Base-by-base conservation (phyloP, 2,888 invertebrate genomes). In the Magallana nippona region DNA sequence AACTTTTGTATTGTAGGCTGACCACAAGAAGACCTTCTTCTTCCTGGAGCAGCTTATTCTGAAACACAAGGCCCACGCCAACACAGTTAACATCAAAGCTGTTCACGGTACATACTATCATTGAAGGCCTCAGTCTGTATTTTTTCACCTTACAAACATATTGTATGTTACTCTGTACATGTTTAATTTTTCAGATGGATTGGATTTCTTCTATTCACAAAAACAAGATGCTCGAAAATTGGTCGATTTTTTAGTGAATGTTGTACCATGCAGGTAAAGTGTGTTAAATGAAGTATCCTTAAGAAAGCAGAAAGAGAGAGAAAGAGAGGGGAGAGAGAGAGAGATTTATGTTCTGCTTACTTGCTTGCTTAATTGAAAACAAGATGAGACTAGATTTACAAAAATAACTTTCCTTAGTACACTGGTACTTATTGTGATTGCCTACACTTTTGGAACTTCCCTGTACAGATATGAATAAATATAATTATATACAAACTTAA, bases 1-100 rank as follows among this genome's bases (percentile, higher is more conserved):
- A 44, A 2, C 60, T 15, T 55, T 32, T 83, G 5, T 5, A 44
- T 97, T 63, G 91, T 91, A 97, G 94, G 96, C 97, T 0, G 97
- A 97, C 89, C 99, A 99, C 94, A 98, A 98, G 93, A 99, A 99
- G 94, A 99, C 99, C 0, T 97, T 99, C 92, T 99, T 97, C 94
- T 99, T 99, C 93, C 95, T 99, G 92, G 99, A 99, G 93, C 99
- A 99, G 94, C 94, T 99, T 87, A 98, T 99, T 92, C 95, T 99
- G 89, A 99, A 99, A 94, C 97, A 99, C 93, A 97, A 96, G 91
- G 98, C 98, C 0, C 99, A 99, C 82, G 85, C 87, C 77, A 93
- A 93, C 86, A 93, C 94, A 17, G 89, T 93, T 71, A 94, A 92
- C 88, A 94, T 94, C 83, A 94, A 93, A 84, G 92, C 92, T n/a